Evolutionary conservation across 2,797 vertebrate species (phyloP).

Genomic region (Brotula barbata): DNA sequence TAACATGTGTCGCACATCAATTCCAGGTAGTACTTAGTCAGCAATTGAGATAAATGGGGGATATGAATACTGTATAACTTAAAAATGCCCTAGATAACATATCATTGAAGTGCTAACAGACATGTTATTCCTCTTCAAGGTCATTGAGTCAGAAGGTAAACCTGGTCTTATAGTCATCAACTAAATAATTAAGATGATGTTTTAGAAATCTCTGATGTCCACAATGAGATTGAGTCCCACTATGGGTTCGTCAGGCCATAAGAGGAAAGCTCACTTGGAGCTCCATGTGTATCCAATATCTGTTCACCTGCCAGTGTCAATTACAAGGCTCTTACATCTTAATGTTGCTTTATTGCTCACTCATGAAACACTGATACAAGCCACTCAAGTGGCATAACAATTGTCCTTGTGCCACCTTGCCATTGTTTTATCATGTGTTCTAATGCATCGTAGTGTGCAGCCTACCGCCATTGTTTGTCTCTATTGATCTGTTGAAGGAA

Average conservation of each 20-base stretch:
- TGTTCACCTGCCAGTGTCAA: constrained; percentile 58
- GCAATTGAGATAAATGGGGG: constrained; percentile 55
- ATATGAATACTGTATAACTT: constrained; percentile 60
- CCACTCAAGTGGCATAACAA: constrained; percentile 35
- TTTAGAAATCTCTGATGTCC: constrained; percentile 12
- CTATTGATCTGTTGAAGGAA: constrained; percentile 15
- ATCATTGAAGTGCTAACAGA: constrained; percentile 9
- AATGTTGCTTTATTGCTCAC: constrained; percentile 51
- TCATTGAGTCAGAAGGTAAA: constrained; percentile 33
- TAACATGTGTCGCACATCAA: constrained; percentile 43
- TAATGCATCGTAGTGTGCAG: constrained; percentile 7
- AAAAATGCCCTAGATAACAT: constrained; percentile 38
- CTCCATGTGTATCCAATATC: constrained; percentile 47
- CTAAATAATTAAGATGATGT: constrained; percentile 25
- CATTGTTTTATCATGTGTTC: constrained; percentile 19
- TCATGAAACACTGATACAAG: constrained; percentile 56
- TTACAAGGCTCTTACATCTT: constrained; percentile 62
- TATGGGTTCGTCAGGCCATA: constrained; percentile 12
- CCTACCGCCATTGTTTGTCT: constrained; percentile 10
- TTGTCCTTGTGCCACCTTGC: constrained; percentile 65
- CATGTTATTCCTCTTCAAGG: constrained; percentile 47
- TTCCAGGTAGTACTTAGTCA: constrained; percentile 45
- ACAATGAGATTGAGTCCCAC: constrained; percentile 6
- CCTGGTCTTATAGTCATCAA: constrained; percentile 12
- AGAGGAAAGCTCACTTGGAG: constrained; percentile 12